Conservation (phyloP, 2,888 invertebrate genomes). For the Punctoribates punctum region DNA sequence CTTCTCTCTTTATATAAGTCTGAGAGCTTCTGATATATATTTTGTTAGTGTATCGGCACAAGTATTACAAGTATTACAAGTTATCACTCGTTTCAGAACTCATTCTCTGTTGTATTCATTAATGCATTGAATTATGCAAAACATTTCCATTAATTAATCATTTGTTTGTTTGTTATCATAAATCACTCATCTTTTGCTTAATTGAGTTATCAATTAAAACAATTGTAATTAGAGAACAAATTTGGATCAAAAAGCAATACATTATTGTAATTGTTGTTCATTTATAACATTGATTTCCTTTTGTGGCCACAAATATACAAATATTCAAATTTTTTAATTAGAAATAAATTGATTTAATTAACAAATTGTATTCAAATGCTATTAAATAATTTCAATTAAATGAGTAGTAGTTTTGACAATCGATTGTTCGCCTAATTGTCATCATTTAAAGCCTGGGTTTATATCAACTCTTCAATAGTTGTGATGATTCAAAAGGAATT, state of each 20-base stretch:
- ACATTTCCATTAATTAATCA: neutral
- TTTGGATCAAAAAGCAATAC: constrained; percentile 15
- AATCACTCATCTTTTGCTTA: neutral
- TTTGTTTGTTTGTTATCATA: constrained; percentile 13
- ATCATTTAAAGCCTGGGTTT: neutral
- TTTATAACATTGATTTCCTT: neutral
- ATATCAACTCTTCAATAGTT: neutral
- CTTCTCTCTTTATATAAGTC: constrained; percentile 15
- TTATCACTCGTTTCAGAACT: too few relatives aligned
- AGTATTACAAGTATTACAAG: constrained; percentile 5
- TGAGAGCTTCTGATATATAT: constrained; percentile 22
- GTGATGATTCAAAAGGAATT: neutral
- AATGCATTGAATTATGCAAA: constrained; percentile 10
- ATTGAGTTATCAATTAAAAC: neutral
- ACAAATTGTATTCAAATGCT: neutral
- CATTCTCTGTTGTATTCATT: constrained; percentile 1
- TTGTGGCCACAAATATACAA: constrained; percentile 6
- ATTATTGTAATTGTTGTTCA: neutral
- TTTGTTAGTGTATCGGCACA: constrained; percentile 28
- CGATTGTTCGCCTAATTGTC: neutral
- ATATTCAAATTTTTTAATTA: neutral
- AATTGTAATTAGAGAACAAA: constrained; percentile 20
- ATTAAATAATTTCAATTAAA: neutral
- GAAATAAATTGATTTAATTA: neutral
- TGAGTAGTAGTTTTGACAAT: constrained; percentile 1